Percentiles rank a stretch among this genome's conserved stretches.
These are phyloP conservation scores for Seira ritae DNA, from an alignment of 2,888 invertebrate genomes.

Conservation along the genomic window DNA sequence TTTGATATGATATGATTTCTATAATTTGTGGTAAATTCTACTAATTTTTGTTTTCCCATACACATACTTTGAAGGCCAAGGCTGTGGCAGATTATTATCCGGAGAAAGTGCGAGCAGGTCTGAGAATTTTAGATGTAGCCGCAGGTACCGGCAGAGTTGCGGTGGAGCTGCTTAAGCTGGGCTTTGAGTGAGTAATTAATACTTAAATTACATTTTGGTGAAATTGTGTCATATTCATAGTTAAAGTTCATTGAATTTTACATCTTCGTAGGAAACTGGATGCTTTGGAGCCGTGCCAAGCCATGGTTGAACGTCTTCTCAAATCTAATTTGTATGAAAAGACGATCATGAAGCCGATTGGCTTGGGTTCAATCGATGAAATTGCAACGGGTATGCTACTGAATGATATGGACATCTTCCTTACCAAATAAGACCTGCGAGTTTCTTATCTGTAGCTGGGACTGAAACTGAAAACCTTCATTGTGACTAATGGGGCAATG, in stretches of 20 bases:
- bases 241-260: background rate
- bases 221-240: background rate
- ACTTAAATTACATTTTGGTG: background rate
- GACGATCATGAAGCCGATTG: slow-evolving; percentile 69
- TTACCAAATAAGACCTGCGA: background rate
- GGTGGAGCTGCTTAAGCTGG: slow-evolving; percentile 65
- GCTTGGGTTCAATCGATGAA: slow-evolving; percentile 40
- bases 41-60: too few species aligned
- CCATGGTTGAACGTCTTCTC: slow-evolving; percentile 74
- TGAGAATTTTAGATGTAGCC: slow-evolving; percentile 75
- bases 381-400: slow-evolving; percentile 58
- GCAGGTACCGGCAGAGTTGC: slow-evolving; percentile 76
- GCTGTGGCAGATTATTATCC: slow-evolving; percentile 72
- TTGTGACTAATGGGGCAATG: background rate
- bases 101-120: slow-evolving; percentile 57
- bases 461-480: background rate
- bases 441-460: too few species aligned
- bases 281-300: slow-evolving; percentile 75
- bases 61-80: too few species aligned
- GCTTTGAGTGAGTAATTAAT: slow-evolving; percentile 60
- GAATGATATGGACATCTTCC: background rate
- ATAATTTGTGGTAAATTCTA: too few species aligned
- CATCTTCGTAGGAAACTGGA: slow-evolving; percentile 72
- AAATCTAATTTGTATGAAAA: slow-evolving; percentile 74
- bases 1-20: too few species aligned